These are phyloP conservation scores for Pentalonia nigronervosa DNA, from an alignment of 1,140 invertebrate species.

Conservation along the genomic window DNA sequence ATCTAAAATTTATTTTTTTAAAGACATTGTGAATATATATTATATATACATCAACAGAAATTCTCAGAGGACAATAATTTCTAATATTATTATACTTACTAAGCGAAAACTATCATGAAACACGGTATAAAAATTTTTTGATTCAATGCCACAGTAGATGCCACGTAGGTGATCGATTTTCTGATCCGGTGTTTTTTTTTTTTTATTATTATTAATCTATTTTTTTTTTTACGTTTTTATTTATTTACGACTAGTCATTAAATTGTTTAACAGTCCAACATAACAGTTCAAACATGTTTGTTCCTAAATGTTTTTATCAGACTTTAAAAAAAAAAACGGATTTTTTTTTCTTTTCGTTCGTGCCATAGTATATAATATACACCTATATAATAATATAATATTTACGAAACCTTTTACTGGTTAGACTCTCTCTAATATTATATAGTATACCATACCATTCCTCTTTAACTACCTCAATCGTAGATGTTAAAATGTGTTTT, in stretches of 20 bases:
- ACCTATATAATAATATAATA: neutral
- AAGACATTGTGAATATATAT: constrained; percentile 9
- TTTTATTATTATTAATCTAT: neutral
- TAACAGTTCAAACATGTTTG: constrained; percentile 41
- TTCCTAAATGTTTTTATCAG: constrained; percentile 49
- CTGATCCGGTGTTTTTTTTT: neutral
- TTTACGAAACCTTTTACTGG: neutral
- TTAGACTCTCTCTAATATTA: constrained; percentile 25
- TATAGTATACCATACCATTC: constrained; percentile 45
- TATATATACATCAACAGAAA: constrained; percentile 7
- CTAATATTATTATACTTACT: neutral
- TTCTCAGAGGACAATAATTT: constrained; percentile 45
- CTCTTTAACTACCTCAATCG: constrained; percentile 50
- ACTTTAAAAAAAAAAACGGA: neutral
- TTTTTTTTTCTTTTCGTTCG: constrained; percentile 21
- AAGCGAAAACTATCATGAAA: constrained; percentile 26
- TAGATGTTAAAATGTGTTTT: neutral
- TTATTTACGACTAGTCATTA: constrained; percentile 40
- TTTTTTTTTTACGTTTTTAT: constrained; percentile 32
- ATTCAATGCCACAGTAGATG: neutral
- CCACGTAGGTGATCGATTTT: neutral
- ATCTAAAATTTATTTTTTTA: constrained; percentile 41
- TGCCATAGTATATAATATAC: constrained; percentile 44
- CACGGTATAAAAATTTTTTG: constrained; percentile 12
- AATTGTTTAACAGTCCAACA: constrained; percentile 22